Evolutionary conservation across 1,140 invertebrate species (phyloP).

Genomic region (Bombus haemorrhoidalis): DNA sequence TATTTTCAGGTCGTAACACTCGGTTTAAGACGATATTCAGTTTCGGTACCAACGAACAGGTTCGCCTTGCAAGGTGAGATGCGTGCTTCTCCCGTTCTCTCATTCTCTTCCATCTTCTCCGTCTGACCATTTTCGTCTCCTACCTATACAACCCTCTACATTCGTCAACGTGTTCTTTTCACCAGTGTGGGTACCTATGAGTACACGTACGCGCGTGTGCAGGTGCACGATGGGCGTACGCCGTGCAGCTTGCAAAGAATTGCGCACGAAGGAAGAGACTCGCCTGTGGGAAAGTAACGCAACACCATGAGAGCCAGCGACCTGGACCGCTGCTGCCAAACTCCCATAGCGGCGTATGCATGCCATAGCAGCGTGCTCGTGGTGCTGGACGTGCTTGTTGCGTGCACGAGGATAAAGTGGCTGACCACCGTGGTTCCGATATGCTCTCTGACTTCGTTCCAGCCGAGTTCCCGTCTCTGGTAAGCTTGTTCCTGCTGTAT

Average conservation of each 20-base stretch:
- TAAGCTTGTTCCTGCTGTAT: not conserved
- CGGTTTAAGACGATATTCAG: slow-evolving; percentile 59
- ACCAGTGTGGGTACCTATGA: not conserved
- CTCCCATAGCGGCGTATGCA: slow-evolving; percentile 69
- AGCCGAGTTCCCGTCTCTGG: not conserved
- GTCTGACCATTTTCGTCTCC: slow-evolving; percentile 18
- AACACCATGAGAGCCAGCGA: slow-evolving; percentile 78
- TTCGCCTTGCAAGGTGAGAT: slow-evolving; percentile 79
- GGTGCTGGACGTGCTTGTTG: slow-evolving; percentile 42
- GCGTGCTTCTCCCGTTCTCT: slow-evolving; percentile 44
- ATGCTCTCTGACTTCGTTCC: slow-evolving; percentile 44
- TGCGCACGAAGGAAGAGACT: slow-evolving; percentile 59
- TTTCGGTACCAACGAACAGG: slow-evolving; percentile 69
- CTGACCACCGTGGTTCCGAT: slow-evolving; percentile 74
- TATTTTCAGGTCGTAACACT: slow-evolving; percentile 66
- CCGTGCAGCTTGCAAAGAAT: slow-evolving; percentile 55
- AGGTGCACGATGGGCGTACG: slow-evolving; percentile 67
- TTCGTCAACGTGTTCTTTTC: not conserved
- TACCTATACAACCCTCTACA: not conserved
- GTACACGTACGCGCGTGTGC: slow-evolving; percentile 37
- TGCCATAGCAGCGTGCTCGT: slow-evolving; percentile 30
- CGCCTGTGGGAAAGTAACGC: slow-evolving; percentile 81
- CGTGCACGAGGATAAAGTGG: slow-evolving; percentile 55
- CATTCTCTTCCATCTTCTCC: slow-evolving; percentile 32
- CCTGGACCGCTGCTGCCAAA: slow-evolving; percentile 78